Percentiles rank a stretch among this genome's conserved stretches.
Evolutionary conservation across 2,888 invertebrate species (phyloP).

Genomic region (Copidosoma aretas): DNA sequence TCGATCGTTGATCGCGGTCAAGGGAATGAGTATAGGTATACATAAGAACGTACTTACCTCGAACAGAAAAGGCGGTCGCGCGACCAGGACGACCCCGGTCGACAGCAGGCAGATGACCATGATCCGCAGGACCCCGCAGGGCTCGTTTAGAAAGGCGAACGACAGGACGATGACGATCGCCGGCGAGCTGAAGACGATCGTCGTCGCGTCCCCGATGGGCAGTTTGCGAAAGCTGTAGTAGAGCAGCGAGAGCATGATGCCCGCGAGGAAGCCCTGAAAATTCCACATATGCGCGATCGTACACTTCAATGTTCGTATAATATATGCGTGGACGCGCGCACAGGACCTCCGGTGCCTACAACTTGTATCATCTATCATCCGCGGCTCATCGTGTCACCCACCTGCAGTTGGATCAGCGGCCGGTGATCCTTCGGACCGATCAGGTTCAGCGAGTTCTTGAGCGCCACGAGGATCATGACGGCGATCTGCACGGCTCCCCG

Average conservation of each 20-base stretch:
- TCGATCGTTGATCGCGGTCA: too few relatives aligned
- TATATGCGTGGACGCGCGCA: background rate
- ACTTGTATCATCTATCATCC: too few relatives aligned
- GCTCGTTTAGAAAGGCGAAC: slow-evolving; percentile 62
- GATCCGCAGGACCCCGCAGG: slow-evolving; percentile 62
- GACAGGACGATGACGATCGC: slow-evolving; percentile 63
- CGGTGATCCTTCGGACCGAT: slow-evolving; percentile 60
- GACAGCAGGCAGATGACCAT: slow-evolving; percentile 61
- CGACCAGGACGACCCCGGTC: slow-evolving; percentile 61
- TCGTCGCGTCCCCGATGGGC: slow-evolving; percentile 65
- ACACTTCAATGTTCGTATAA: too few relatives aligned
- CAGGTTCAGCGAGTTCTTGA: slow-evolving; percentile 53
- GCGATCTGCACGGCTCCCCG: slow-evolving; percentile 60
- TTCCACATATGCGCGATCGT: background rate
- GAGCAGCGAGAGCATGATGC: slow-evolving; percentile 61
- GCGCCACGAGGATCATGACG: slow-evolving; percentile 57
- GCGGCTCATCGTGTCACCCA: slow-evolving; percentile 43
- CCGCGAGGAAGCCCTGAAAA: slow-evolving; percentile 62
- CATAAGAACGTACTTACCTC: too few relatives aligned
- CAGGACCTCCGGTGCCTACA: too few relatives aligned
- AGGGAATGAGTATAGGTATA: too few relatives aligned
- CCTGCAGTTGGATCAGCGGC: slow-evolving; percentile 59
- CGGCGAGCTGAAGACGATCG: slow-evolving; percentile 65
- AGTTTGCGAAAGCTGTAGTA: slow-evolving; percentile 63
- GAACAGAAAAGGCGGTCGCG: slow-evolving; percentile 63